Evolutionary conservation across 2,888 invertebrate genomes (phyloP), one percentile per base, ranked within the genome.

Genomic region (Octonoba sinensis): DNA sequence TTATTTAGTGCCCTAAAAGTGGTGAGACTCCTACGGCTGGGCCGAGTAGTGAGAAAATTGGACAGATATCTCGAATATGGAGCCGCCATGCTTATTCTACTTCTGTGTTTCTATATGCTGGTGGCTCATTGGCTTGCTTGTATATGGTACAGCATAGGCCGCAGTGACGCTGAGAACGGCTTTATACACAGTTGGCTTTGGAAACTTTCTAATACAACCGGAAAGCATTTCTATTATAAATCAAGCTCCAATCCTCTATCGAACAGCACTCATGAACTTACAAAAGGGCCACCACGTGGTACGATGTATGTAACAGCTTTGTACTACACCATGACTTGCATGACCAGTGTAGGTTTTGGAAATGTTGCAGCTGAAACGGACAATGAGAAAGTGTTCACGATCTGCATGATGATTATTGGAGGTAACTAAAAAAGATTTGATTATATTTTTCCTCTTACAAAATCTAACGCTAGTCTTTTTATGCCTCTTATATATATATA

Each of bases 371-470:
- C 99, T 88, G 98, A 97, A 91, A 99, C 99, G 88, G 96, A 96
- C 92, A 96, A 96, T 92, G 98, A 99, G 92, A 96, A 97, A 92
- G 84, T 98, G 89, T 99, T 99, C 92, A 97, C 97, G 89, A 97
- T 98, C 91, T 97, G 97, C 92, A 99, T 99, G 99, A 99, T 99
- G 99, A 97, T 99, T 88, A 96, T 98, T 89, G 98, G 98, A 92
- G 96, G 98, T 98, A 91, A 91, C 16, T 20, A 15, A 16, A n/a
- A 36, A 36, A 36, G 36, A 27, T 27, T 36, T 36, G 1, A 36
- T 36, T 36, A 2, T 36, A 11, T 8, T 36, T 36, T 36, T 8
- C 1, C 11, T 6, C 1, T 36, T 36, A 11, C 8, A 8, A 36
- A 36, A 36, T 36, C 0, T 3, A 27, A 27, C 27, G 27, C 13